Evolutionary conservation across 2,888 invertebrate species (phyloP).

Genomic region (Platynereis dumerilii): DNA sequence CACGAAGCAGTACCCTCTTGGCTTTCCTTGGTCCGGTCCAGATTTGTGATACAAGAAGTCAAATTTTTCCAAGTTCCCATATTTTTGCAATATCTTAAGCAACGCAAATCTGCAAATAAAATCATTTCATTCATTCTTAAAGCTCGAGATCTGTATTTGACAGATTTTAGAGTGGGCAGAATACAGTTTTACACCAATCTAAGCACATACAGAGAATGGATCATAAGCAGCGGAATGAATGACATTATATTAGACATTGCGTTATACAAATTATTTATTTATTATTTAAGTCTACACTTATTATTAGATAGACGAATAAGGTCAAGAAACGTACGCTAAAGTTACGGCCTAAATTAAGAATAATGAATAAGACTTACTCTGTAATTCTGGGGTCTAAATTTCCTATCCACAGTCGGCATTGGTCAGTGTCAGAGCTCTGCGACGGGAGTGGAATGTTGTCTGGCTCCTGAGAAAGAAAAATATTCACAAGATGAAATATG

Average conservation of each 20-base stretch:
- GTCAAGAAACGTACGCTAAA: no score
- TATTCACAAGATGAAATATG: no score
- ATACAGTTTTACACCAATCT: not conserved
- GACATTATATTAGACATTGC: no score
- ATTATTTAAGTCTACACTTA: no score
- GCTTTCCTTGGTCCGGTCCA: conserved; percentile 86
- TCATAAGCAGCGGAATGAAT: no score
- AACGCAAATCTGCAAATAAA: conserved; percentile 71
- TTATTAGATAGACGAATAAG: no score
- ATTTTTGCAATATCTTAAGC: conserved; percentile 93
- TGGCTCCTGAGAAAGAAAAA: no score
- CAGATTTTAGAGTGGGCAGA: not conserved
- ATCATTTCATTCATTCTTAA: not conserved
- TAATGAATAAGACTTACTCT: conserved; percentile 79
- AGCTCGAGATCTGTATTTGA: not conserved
- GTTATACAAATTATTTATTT: no score
- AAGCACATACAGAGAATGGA: not conserved
- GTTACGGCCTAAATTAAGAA: no score
- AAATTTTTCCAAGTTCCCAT: conserved; percentile 90
- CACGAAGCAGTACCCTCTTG: conserved; percentile 92
- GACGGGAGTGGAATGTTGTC: no score
- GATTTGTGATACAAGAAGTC: conserved; percentile 93
- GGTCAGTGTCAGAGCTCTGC: no score
- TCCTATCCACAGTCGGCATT: conserved; percentile 89
- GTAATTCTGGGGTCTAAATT: conserved; percentile 88